Base-by-base conservation (phyloP, 2,797 vertebrate species). In the Liasis olivaceus region DNA sequence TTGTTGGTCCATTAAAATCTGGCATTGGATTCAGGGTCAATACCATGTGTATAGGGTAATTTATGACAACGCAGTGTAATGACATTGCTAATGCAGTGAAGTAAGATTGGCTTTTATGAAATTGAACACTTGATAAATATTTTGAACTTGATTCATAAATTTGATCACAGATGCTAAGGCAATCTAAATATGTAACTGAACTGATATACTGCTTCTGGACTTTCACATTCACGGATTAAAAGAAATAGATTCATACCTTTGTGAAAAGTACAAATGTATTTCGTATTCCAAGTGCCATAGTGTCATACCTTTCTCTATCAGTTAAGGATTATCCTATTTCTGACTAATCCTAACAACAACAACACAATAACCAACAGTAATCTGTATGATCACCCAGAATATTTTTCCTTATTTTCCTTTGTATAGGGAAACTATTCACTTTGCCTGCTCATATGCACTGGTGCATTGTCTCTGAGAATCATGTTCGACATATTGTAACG, bases 171-270 rank as follows among this genome's bases (percentile, higher is more conserved):
- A 93, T 88, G 95, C 89, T 93, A 88, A 94, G 94, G 87, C 94
- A 88, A 93, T 94, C 92, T 87, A 94, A 85, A 58, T 84, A 59
- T 42, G 54, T 58, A 36, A 69, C n/a, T 92, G 14, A 92, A 93
- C 88, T 88, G 89, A 95, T 88, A 86, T 66, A 85, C 22, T 2
- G 5, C 88, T 91, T 84, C 93, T 66, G 89, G 2, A 88, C 95
- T 7, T 0, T 95, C 95, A 47, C 92, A 77, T 95, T 94, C 93
- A 93, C 81, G 94, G 64, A 93, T 93, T 89, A 95, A 97, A 95
- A 90, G 90, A 93, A 91, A 95, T 72, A 17, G 9, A 86, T 92
- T 91, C 92, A 95, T 89, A 66, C 85, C 93, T 90, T 92, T 93
- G 56, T 20, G 90, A 93, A 86, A 94, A 91, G 31, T 62, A 22